A percentile compares a stretch with the other conserved stretches of the same genome.
Conservation (phyloP, 2,113 vertebrate species). For the Rhagologus leucostigma region DNA sequence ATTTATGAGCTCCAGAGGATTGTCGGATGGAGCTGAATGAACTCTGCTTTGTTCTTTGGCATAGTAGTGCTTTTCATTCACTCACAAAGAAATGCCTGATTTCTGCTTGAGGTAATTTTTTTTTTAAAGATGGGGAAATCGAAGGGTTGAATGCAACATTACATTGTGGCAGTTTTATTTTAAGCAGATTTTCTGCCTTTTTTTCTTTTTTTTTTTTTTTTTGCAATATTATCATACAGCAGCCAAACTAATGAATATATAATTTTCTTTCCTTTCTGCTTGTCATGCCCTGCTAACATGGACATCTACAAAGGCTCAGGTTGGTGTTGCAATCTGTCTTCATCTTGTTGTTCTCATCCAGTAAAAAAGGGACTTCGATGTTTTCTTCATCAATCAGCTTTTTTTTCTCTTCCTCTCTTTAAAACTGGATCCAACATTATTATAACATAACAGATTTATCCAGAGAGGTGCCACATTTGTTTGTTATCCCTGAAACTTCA, state of each 20-base stretch:
- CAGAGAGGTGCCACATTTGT: conserved; percentile 7
- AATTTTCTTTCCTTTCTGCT: conserved; percentile 89
- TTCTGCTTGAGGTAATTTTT: neutral
- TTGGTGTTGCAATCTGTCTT: conserved; percentile 89
- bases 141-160: conserved; percentile 4
- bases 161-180: conserved; percentile 38
- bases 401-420: conserved; percentile 14
- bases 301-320: conserved; percentile 99
- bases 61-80: neutral
- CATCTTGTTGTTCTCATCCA: conserved; percentile 73
- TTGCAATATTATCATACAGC: conserved; percentile 48
- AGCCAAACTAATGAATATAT: conserved; percentile 90
- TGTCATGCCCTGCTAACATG: conserved; percentile 92
- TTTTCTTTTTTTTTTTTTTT: conserved; percentile 20
- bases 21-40: conserved; percentile 1
- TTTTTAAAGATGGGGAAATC: neutral
- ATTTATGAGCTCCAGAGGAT: neutral
- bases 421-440: conserved; percentile 52
- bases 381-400: conserved; percentile 60
- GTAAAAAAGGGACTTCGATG: conserved; percentile 58
- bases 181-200: conserved; percentile 54
- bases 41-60: neutral
- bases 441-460: neutral
- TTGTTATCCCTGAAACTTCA: conserved; percentile 46
- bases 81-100: neutral